Conservation (phyloP, 2,888 invertebrate species). For the Andrena flavipes region DNA sequence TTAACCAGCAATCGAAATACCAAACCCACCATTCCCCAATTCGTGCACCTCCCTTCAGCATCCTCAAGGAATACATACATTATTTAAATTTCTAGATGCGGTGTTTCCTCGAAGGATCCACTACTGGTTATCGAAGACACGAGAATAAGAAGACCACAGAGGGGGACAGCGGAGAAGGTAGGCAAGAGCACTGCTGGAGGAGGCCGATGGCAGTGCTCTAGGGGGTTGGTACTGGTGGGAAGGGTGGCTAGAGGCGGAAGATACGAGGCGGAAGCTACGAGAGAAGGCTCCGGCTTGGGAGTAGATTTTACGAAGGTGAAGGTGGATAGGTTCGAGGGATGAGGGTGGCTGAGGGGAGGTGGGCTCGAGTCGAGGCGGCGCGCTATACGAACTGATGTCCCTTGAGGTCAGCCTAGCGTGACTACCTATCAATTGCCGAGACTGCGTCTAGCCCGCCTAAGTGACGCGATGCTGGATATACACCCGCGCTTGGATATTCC, state of each 20-base stretch:
- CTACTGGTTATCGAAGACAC: constrained; percentile 23
- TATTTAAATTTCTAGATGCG: no score
- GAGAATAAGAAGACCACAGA: constrained; percentile 36
- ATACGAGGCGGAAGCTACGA: constrained; percentile 70
- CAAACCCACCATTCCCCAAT: no score
- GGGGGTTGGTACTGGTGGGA: constrained; percentile 31
- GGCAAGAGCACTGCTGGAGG: constrained; percentile 31
- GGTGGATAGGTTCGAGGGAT: constrained; percentile 40
- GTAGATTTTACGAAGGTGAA: constrained; percentile 69
- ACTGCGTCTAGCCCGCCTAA: constrained; percentile 71
- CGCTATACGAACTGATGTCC: constrained; percentile 74
- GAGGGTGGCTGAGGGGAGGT: neutral
- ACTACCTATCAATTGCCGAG: constrained; percentile 78
- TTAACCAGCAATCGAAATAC: no score
- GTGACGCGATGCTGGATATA: constrained; percentile 71
- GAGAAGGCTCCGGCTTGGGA: constrained; percentile 64
- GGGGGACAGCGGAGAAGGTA: constrained; percentile 34
- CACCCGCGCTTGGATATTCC: constrained; percentile 63
- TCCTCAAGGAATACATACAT: no score
- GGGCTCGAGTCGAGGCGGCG: neutral
- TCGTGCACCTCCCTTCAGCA: no score
- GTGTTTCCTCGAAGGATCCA: neutral
- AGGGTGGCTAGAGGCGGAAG: constrained; percentile 66
- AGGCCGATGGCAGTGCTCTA: constrained; percentile 34
- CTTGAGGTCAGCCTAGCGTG: constrained; percentile 78